A percentile compares a stretch with the other conserved stretches of the same genome.
These are phyloP conservation scores for Zosterops pallidus DNA, from an alignment of 2,113 vertebrate species.

Conservation along the genomic window DNA sequence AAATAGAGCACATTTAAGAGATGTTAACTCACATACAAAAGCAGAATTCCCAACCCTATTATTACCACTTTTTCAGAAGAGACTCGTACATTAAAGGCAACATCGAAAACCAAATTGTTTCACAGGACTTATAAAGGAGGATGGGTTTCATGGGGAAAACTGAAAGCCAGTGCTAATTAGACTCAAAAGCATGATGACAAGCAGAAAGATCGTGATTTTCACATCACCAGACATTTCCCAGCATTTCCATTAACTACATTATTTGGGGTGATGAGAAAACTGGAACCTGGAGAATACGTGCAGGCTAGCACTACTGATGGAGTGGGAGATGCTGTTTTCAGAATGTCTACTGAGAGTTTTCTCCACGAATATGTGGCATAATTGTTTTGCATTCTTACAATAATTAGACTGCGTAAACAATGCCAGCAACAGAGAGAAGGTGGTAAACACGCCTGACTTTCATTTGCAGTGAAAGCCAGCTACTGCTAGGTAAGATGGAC, in stretches of 20 bases:
- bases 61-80: background rate
- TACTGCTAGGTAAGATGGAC: background rate
- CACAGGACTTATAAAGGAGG: background rate
- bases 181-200: background rate
- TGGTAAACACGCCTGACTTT: background rate
- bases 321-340: background rate
- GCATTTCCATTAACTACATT: background rate
- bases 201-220: background rate
- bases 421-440: background rate
- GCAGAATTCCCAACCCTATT: background rate
- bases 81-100: background rate
- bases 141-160: background rate
- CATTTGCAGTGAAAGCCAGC: background rate
- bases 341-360: background rate
- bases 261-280: slow-evolving; percentile 1
- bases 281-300: background rate
- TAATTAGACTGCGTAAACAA: slow-evolving; percentile 5
- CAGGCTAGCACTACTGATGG: background rate
- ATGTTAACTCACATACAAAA: background rate
- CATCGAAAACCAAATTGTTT: background rate
- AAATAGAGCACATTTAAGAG: background rate
- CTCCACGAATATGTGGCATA: background rate
- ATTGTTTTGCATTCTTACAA: background rate
- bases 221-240: background rate
- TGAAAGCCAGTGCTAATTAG: slow-evolving; percentile 8